Percentiles rank a stretch among this genome's conserved stretches.
phyloP scores from a whole-genome alignment of 2,797 vertebrate species.

The Threskiornis aethiopicus region DNA sequence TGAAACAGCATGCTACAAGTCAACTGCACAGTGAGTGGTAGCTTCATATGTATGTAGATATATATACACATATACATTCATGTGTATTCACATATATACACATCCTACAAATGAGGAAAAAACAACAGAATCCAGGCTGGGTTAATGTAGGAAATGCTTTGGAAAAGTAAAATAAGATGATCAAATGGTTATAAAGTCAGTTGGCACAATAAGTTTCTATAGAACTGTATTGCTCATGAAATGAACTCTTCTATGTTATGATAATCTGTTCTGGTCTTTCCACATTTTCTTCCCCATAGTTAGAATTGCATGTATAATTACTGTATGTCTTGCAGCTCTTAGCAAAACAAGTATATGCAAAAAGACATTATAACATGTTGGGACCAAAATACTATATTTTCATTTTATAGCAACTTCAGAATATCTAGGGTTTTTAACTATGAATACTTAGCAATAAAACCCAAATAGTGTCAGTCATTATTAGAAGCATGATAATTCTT shows the following conservation, averaged over 20 bases:
- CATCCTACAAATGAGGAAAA: not conserved
- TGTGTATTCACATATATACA: not conserved
- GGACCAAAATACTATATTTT: not conserved
- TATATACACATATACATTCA: not conserved
- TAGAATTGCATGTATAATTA: not conserved
- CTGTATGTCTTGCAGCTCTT: not conserved
- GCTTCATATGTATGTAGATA: not conserved
- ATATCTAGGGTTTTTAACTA: not conserved
- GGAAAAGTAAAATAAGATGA: not conserved
- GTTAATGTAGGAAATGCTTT: not conserved
- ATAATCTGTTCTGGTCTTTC: not conserved
- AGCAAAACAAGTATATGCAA: not conserved
- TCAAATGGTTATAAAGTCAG: not conserved
- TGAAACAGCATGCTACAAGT: not conserved
- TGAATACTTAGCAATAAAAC: not conserved
- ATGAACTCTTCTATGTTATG: not conserved
- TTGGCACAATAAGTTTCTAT: not conserved
- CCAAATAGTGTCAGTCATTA: not conserved
- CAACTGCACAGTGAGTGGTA: not conserved
- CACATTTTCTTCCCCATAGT: not conserved
- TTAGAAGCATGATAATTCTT: not conserved
- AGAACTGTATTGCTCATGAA: not conserved
- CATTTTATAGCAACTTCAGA: not conserved
- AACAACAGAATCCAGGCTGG: not conserved
- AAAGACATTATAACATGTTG: not conserved